Evolutionary conservation across 2,888 invertebrate genomes (phyloP), one percentile per base, ranked within the genome.

Genomic region (Cheilosia variabilis): DNA sequence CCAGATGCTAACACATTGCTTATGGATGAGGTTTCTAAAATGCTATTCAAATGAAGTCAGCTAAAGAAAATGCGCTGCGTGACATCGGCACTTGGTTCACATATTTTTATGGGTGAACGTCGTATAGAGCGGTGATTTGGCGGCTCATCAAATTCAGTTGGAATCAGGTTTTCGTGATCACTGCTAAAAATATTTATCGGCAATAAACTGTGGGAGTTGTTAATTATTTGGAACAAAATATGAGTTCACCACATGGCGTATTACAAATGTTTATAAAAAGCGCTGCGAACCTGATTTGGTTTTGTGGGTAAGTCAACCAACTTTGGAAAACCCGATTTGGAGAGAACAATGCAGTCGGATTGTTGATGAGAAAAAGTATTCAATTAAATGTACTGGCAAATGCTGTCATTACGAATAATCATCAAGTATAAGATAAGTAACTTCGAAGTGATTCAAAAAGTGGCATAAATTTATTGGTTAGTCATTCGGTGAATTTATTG

Each of bases 111-210:
- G 24, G 34, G 57, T 43, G 22, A 57, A 45, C 17, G n/a, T 31
- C 31, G 31, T 7, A 50, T 63, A 31, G 31, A 43, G 47, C 58
- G 62, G 57, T 58, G 43, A 82, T 72, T 72, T 55, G 47, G 27
- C 58, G 34, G 27, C 58, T 69, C 73, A 69, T 55, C 69, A 17
- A 47, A 37, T 63, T 55, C 24, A 22, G 31, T 52, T 1, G 37
- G 41, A 57, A 69, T 75, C 60, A n/a, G 47, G 63, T 68, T 71
- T 72, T 52, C 62, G 57, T 71, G 80, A 76, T 84, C 79, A 75
- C 63, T 69, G 55, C 75, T 84, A 66, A 71, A 75, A 75, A 71
- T 65, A 75, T 75, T 79, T 65, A 22, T 37, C 69, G 62, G 37
- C 53, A 62, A 43, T 62, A 15, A 47, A 53, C 60, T 60, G 80